Conservation (phyloP, 2,113 vertebrate genomes). For the Leptobrachium leishanense region DNA sequence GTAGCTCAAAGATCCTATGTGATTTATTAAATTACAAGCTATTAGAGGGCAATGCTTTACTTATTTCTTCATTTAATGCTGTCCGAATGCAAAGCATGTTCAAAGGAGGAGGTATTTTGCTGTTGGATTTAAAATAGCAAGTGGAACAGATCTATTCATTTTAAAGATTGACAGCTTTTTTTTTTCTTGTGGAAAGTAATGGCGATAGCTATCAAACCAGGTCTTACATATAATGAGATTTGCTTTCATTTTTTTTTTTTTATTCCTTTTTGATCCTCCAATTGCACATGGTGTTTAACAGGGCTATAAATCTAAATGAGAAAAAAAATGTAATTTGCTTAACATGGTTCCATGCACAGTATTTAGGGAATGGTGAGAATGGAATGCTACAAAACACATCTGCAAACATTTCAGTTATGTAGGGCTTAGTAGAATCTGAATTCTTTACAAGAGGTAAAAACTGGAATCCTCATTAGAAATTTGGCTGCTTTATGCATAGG, state of each 20-base stretch:
- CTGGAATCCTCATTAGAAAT: too few species aligned
- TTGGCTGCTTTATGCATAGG: too few species aligned
- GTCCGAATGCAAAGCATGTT: conserved; percentile 34
- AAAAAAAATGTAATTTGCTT: conserved; percentile 10
- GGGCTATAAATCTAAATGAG: neutral
- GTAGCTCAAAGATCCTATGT: conserved; percentile 8
- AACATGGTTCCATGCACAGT: conserved; percentile 14
- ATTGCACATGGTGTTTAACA: conserved; percentile 22
- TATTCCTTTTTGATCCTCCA: conserved; percentile 34
- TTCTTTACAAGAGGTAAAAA: neutral
- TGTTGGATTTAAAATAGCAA: conserved; percentile 31
- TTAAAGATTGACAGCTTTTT: conserved; percentile 39
- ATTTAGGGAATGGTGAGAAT: neutral
- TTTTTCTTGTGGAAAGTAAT: conserved; percentile 9
- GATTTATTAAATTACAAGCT: conserved; percentile 6
- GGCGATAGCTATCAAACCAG: conserved; percentile 8
- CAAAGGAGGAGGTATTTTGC: conserved; percentile 16
- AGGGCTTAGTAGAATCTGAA: neutral
- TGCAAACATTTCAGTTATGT: conserved; percentile 6
- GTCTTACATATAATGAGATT: conserved; percentile 41
- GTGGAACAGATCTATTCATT: conserved; percentile 42
- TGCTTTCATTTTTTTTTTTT: conserved; percentile 11
- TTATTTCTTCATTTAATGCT: conserved; percentile 3
- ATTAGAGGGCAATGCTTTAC: conserved; percentile 27
- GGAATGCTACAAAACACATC: neutral